A percentile compares a stretch with the other conserved stretches of the same genome.
Evolutionary conservation across 2,113 vertebrate genomes (phyloP).

Genomic region (Sardina pilchardus): DNA sequence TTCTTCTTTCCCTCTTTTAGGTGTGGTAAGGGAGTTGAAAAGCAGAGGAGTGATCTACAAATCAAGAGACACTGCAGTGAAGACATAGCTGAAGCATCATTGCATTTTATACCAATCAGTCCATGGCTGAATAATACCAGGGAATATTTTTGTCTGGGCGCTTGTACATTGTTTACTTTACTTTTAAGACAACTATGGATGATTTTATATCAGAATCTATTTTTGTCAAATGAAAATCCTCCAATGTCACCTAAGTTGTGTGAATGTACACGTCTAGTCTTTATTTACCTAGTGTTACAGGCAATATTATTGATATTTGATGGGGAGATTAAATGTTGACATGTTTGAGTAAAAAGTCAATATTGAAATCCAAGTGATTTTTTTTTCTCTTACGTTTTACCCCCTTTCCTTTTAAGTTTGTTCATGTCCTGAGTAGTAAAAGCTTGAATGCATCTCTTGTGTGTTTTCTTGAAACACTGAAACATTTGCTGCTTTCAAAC

Average conservation of each 20-base stretch:
- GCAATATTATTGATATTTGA: not conserved
- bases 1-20: constrained; percentile 58
- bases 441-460: not conserved
- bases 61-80: constrained; percentile 96
- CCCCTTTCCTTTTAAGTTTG: not conserved
- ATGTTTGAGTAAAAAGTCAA: not conserved
- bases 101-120: not conserved
- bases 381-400: not conserved
- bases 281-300: not conserved
- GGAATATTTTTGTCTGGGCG: not conserved
- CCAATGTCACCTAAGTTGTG: not conserved
- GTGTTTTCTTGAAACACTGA: not conserved
- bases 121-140: not conserved
- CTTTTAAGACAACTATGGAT: not conserved
- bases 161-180: not conserved
- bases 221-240: not conserved
- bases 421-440: not conserved
- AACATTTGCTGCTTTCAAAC: not conserved
- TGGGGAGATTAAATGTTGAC: not conserved
- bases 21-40: constrained; percentile 95
- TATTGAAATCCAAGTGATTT: not conserved
- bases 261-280: not conserved
- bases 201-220: not conserved
- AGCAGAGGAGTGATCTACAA: constrained; percentile 97
- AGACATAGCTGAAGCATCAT: constrained; percentile 71